These are phyloP conservation scores for Neotragus moschatus DNA, from an alignment of 2,113 vertebrate genomes.

Conservation along the genomic window DNA sequence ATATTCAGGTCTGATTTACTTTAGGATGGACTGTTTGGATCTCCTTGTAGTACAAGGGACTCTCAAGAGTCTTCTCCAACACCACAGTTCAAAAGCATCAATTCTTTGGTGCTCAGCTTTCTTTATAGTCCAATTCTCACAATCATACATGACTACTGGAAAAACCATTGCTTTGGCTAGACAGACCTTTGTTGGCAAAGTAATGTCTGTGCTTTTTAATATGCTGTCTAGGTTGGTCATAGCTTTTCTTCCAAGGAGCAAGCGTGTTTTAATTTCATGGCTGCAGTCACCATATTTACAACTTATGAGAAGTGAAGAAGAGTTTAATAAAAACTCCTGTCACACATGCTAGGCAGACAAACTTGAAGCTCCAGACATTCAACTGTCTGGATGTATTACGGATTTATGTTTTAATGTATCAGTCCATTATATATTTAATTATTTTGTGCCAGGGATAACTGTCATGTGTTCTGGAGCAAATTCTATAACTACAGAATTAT, in stretches of 20 bases:
- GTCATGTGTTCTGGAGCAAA: background rate
- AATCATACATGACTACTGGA: background rate
- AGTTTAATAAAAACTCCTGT: background rate
- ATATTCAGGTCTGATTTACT: background rate
- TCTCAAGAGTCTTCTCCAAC: background rate
- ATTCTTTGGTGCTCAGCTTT: background rate
- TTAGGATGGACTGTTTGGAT: background rate
- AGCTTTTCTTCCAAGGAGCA: background rate
- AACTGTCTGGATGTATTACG: background rate
- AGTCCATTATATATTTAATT: background rate
- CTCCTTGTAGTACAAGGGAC: background rate
- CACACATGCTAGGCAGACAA: background rate
- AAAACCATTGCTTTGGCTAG: background rate
- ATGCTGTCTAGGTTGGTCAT: background rate
- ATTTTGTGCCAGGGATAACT: background rate
- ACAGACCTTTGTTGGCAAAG: background rate
- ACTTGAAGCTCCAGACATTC: background rate
- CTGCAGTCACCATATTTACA: background rate
- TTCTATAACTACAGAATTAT: background rate
- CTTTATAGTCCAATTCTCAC: background rate
- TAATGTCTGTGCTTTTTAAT: background rate
- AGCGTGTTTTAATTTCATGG: background rate
- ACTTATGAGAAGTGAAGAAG: background rate
- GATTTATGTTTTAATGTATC: background rate
- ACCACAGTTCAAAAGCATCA: background rate